Conservation (phyloP, 2,888 invertebrate genomes). For the Hipparchia semele region DNA sequence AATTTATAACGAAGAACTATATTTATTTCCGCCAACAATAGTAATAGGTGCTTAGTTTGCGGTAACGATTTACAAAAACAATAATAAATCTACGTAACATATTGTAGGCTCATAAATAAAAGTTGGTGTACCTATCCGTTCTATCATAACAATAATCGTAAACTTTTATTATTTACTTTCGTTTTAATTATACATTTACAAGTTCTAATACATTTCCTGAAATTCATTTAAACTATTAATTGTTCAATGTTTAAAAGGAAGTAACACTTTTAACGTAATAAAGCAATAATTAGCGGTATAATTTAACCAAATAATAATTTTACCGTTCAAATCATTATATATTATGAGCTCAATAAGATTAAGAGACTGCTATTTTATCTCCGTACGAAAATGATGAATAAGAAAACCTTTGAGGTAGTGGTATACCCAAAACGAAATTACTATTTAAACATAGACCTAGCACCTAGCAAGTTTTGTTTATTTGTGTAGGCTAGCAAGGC, state of each 20-base stretch:
- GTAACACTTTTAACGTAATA: not conserved
- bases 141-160: not conserved
- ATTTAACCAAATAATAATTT: too few species aligned
- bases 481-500: too few species aligned
- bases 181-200: not conserved
- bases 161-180: too few species aligned
- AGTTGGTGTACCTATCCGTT: not conserved
- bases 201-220: not conserved
- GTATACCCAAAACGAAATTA: too few species aligned
- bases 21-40: constrained; percentile 28
- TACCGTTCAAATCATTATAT: too few species aligned
- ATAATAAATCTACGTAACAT: not conserved
- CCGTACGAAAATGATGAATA: too few species aligned
- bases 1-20: constrained; percentile 17
- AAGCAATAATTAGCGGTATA: too few species aligned
- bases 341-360: too few species aligned
- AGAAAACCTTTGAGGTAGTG: too few species aligned
- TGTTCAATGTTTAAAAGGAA: not conserved
- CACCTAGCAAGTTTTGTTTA: too few species aligned
- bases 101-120: not conserved
- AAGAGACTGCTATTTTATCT: too few species aligned
- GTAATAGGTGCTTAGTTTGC: constrained; percentile 17
- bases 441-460: too few species aligned
- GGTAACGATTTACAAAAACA: not conserved
- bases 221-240: not conserved